Evolutionary conservation across 1,140 invertebrate genomes (phyloP).

Genomic region (Nilaparvata lugens): DNA sequence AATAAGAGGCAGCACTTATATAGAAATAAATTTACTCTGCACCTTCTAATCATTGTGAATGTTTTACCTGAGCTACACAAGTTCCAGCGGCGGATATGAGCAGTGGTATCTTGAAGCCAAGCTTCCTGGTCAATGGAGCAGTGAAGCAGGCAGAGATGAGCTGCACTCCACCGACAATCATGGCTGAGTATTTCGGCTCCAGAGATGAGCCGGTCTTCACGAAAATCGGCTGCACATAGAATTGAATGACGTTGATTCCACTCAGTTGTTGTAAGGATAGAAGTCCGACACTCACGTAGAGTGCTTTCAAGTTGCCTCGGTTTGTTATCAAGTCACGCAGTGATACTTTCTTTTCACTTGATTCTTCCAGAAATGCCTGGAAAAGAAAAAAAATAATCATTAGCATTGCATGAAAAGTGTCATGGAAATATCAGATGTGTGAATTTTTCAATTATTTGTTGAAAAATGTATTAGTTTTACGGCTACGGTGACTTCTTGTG

Average conservation of each 20-base stretch:
- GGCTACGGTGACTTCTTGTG: too few species aligned
- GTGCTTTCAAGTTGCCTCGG: constrained; percentile 47
- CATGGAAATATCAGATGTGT: too few species aligned
- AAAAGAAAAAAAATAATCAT: constrained; percentile 32
- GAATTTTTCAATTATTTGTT: too few species aligned
- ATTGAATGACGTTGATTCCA: constrained; percentile 49
- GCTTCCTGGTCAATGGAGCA: constrained; percentile 61
- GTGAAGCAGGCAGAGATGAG: constrained; percentile 55
- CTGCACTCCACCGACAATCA: constrained; percentile 70
- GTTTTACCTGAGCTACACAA: constrained; percentile 36
- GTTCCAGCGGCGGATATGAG: constrained; percentile 57
- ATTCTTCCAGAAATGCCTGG: constrained; percentile 43
- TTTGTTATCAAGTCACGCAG: constrained; percentile 47
- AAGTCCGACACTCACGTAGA: constrained; percentile 59
- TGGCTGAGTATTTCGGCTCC: constrained; percentile 51
- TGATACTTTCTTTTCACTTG: constrained; percentile 35
- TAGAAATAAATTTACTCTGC: background rate
- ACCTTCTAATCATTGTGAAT: background rate
- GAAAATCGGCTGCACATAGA: constrained; percentile 63
- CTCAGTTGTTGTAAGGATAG: constrained; percentile 66
- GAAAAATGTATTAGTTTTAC: too few species aligned
- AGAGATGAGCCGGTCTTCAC: constrained; percentile 47
- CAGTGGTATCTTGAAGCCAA: constrained; percentile 61
- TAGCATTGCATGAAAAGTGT: too few species aligned
- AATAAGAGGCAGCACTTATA: background rate